Evolutionary conservation across 2,888 invertebrate genomes (phyloP), one percentile per base, ranked within the genome.

Genomic region (Ichneumoninae sp.): DNA sequence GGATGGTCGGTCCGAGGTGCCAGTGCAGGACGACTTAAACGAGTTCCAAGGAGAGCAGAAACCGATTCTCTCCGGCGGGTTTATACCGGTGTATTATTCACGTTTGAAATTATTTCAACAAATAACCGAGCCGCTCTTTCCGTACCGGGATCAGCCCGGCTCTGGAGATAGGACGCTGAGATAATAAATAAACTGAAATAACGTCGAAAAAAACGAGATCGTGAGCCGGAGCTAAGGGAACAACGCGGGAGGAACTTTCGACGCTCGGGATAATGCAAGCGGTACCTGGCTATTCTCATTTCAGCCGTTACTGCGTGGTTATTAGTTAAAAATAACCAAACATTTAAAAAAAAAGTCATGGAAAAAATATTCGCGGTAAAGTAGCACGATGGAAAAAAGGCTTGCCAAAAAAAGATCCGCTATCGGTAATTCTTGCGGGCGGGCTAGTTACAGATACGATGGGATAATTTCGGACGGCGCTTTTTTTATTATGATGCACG

Each of bases 21-120:
- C 66, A 19, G 54, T 73, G 66, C 79, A 74, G 75, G 73, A 76
- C 80, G 60, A 70, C 74, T 63, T 75, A 57, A 79, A 83, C 83
- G 69, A 81, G 84, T 81, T 84, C 73, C 81, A 84, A 84, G 81
- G 73, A 81, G 84, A 84, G 68, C 80, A 68, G 33, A 73, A 69
- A 81, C 50, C 68, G 57, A 74, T 65, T 75, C 69, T 75, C 75
- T 54, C 65, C 47, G n/a, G 60, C 44, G 30, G 33, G 30, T n/a
- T 19, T 50, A 76, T 66, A 66, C 66, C 36, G 52, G 36, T 54
- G 52, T 65, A 66, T 76, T 76, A 66, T 76, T 76, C 65, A 66
- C 66, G 36, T 66, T 76, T 50, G 63, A 26, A 36, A 76, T 76
- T 52, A 52, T 66, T 76, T 40, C 19, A 57, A 57, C 54, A 52